Conservation (phyloP, 1,140 invertebrate species). For the Maconellicoccus hirsutus region DNA sequence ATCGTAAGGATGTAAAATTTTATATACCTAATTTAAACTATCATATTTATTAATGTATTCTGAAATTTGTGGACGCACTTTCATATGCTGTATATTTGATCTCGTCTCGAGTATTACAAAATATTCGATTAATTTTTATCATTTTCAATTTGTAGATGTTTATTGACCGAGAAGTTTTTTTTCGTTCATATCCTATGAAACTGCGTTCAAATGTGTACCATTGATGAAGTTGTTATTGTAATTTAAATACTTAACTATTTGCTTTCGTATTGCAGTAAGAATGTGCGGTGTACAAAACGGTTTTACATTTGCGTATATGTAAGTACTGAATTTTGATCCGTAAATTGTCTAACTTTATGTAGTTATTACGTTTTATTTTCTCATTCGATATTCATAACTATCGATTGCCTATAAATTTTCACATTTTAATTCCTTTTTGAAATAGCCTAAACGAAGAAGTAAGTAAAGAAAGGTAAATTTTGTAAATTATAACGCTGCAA, state of each 20-base stretch:
- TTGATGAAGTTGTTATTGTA: neutral
- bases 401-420: neutral
- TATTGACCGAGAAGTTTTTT: neutral
- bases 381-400: neutral
- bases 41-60: neutral
- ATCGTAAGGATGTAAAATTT: neutral
- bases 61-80: neutral
- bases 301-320: neutral
- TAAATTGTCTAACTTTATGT: neutral
- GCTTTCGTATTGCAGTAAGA: conserved; percentile 7
- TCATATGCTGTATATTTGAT: neutral
- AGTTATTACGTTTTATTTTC: neutral
- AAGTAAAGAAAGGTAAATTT: conserved; percentile 1
- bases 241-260: neutral
- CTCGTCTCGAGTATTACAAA: neutral
- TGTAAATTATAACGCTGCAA: neutral
- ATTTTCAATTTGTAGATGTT: neutral
- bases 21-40: neutral
- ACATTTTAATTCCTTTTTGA: neutral
- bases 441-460: neutral
- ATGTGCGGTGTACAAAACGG: conserved; percentile 7
- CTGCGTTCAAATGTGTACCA: neutral
- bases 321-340: neutral
- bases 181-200: neutral
- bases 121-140: neutral